Evolutionary conservation across 1,140 invertebrate genomes (phyloP), one percentile per base, ranked within the genome.

Genomic region (Anoplolepis gracilipes): DNA sequence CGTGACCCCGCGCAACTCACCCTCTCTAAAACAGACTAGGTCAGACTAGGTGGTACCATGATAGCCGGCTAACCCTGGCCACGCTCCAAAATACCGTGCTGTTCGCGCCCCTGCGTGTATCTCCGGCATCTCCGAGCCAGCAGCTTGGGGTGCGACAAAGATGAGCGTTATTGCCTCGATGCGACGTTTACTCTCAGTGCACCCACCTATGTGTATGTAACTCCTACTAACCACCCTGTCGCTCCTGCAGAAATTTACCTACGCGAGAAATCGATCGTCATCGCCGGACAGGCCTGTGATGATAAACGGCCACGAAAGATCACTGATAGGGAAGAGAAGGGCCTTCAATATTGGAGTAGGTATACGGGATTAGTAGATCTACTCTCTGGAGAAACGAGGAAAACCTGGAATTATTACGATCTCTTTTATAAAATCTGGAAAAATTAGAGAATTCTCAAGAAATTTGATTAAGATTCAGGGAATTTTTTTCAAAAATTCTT

Each of bases 121-220:
- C 89, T 90, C n/a, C n/a, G 77, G 64, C 86, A 87, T 90, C 89
- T 90, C 88, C 65, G 69, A 89, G 82, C 89, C 89, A 85, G 82
- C 88, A 89, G 89, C 81, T 90, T 89, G 85, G 88, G 57, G 57
- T 28, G 36, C 78, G 72, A 67, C 39, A 81, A 78, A 81, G 69
- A n/a, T n/a, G n/a, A 36, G 85, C 85, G 88, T 78, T 90, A 90
- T 90, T 90, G 82, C 89, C 64, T 85, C 82, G 55, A 49, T 82
- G 75, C 36, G 57, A 55, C 70, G 67, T 64, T 82, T 59, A 77
- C 62, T 59, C 42, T 19, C 64, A 33, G 53, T 49, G 46, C 10
- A 49, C 13, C 13, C 69, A 67, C 70, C 69, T n/a, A n/a, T n/a
- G 36, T 36, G 53, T 22, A 28, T 72, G 53, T 46, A 82, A 59